A percentile compares a stretch with the other conserved stretches of the same genome.
These are phyloP conservation scores for Lamproptera curius DNA, from an alignment of 2,888 invertebrate genomes.

Conservation along the genomic window DNA sequence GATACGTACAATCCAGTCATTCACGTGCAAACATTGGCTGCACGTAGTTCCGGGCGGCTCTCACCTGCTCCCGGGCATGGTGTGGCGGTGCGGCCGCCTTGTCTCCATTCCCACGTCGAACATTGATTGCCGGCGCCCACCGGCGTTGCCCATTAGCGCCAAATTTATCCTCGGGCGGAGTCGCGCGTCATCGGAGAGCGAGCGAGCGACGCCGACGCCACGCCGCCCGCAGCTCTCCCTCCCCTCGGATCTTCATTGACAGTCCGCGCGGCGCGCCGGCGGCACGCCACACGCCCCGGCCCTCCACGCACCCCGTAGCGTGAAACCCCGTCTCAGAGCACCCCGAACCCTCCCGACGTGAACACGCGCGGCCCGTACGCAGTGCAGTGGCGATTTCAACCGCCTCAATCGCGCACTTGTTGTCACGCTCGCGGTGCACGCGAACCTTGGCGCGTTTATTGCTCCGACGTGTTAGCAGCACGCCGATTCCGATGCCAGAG, in stretches of 20 bases:
- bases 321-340: conserved; percentile 22
- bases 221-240: conserved; percentile 24
- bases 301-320: conserved; percentile 43
- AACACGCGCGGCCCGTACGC: conserved; percentile 17
- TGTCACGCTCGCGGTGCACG: conserved; percentile 35
- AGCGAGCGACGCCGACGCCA: conserved; percentile 53
- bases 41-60: background rate
- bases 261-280: conserved; percentile 38
- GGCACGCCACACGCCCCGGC: conserved; percentile 41
- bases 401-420: conserved; percentile 43
- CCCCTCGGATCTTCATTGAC: conserved; percentile 33
- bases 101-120: conserved; percentile 60
- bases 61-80: conserved; percentile 23
- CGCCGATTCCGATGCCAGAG: conserved; percentile 9
- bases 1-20: too few relatives aligned
- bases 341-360: background rate
- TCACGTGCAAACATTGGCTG: too few relatives aligned
- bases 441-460: conserved; percentile 60
- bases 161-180: conserved; percentile 72
- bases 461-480: conserved; percentile 43
- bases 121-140: conserved; percentile 71
- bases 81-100: conserved; percentile 42
- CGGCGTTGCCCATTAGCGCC: conserved; percentile 70
- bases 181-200: conserved; percentile 61
- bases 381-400: conserved; percentile 18